Evolutionary conservation across 2,113 vertebrate species (phyloP), one percentile per base, ranked within the genome.

Genomic region (Balaeniceps rex): DNA sequence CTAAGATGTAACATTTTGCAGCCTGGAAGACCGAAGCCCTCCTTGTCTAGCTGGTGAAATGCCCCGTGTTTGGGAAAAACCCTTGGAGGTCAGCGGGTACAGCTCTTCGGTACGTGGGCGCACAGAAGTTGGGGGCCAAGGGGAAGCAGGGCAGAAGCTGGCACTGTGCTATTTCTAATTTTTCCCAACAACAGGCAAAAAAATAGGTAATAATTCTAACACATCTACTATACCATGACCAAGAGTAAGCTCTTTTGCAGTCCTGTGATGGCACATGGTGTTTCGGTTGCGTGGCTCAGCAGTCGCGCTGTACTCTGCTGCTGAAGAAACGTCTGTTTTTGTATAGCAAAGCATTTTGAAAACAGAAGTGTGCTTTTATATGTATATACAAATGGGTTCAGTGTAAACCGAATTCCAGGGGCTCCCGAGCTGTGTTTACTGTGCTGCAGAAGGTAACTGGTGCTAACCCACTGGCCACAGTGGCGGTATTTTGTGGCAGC

Each of bases 91-190:
- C 46, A 70, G 63, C 31, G 64, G 57, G 33, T 44, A 21, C 44
- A 83, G 74, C 65, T 58, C 49, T 65, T n/a, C 0, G 1, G 40
- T 38, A 16, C 0, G 0, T 63, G 40, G 19, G 28, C 5, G 1
- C 49, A 57, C 9, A 54, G 52, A 49, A 17, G 7, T 3, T 34
- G 57, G 16, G n/a, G 47, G 47, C 10, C 64, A 61, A 31, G 60
- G 24, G 14, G 46, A 78, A 54, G 38, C 55, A 44, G 47, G 34
- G 26, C 60, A 88, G 91, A 63, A 88, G 47, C 31, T 4, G 5
- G 5, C 19, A 36, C 4, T 31, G 25, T 47, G 38, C 24, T 64
- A n/a, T 19, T 82, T n/a, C 38, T 57, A 7, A 29, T 84, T 87
- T 88, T 83, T 24, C 28, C 64, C 19, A 34, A 60, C 22, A 61